These are phyloP conservation scores for Drosophila nr. fundita DNA, from an alignment of 2,888 invertebrate genomes.

Conservation along the genomic window DNA sequence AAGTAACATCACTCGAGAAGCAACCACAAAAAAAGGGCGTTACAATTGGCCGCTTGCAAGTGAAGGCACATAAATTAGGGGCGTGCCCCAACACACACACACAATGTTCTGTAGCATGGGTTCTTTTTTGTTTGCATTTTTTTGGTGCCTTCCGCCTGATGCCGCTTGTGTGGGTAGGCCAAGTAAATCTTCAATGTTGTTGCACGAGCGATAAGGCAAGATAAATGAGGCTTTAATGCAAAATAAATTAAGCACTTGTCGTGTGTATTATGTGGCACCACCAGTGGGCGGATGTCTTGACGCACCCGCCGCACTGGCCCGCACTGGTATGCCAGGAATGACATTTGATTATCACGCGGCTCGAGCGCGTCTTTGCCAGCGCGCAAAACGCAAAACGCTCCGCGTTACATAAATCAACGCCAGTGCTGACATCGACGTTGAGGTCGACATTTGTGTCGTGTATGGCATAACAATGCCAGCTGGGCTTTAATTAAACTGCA, in stretches of 20 bases:
- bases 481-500: conserved; percentile 71
- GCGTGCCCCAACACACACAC: conserved; percentile 51
- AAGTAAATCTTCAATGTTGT: conserved; percentile 79
- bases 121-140: conserved; percentile 5
- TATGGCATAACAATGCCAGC: conserved; percentile 64
- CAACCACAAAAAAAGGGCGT: conserved; percentile 68
- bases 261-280: conserved; percentile 60
- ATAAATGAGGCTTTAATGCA: conserved; percentile 80
- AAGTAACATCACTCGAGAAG: conserved; percentile 30
- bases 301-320: conserved; percentile 19
- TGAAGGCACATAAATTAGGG: conserved; percentile 77
- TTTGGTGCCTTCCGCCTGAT: conserved; percentile 10
- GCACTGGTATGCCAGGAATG: conserved; percentile 68
- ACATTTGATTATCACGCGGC: conserved; percentile 79
- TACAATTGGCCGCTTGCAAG: conserved; percentile 65
- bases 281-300: conserved; percentile 22
- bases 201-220: conserved; percentile 78
- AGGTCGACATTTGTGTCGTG: conserved; percentile 46
- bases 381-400: conserved; percentile 60
- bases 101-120: conserved; percentile 34
- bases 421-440: conserved; percentile 44
- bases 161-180: conserved; percentile 34
- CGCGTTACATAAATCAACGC: conserved; percentile 69
- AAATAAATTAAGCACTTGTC: conserved; percentile 80
- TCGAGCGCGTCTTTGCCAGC: conserved; percentile 57